Conservation (phyloP, 2,797 vertebrate species). For the Allenopithecus nigroviridis region DNA sequence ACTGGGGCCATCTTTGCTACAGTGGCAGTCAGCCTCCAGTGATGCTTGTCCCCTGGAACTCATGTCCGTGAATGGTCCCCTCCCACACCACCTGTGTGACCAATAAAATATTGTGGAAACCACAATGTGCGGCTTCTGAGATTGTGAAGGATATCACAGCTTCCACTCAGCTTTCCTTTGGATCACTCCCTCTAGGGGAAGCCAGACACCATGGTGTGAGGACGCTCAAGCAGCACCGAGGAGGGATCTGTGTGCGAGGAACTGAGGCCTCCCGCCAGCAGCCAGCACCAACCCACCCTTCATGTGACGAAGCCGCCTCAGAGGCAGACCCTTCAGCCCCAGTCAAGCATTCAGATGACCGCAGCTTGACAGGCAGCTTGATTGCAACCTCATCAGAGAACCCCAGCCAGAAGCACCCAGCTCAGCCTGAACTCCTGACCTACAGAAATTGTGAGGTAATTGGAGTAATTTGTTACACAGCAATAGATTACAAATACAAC, state of each 20-base stretch:
- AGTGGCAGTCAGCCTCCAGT: rapidly evolving
- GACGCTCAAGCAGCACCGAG: neutral
- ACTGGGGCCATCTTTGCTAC: rapidly evolving
- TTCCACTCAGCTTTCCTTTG: neutral
- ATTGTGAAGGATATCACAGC: rapidly evolving
- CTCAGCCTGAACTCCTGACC: neutral
- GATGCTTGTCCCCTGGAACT: neutral
- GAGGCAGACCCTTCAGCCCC: neutral
- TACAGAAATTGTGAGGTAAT: neutral
- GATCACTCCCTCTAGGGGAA: neutral
- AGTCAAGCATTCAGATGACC: neutral
- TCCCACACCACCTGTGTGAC: neutral
- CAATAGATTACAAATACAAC: neutral
- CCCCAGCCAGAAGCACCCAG: neutral
- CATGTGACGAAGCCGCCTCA: rapidly evolving
- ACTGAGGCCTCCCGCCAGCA: neutral
- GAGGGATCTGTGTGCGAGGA: rapidly evolving
- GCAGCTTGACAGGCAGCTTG: neutral
- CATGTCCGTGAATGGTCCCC: neutral
- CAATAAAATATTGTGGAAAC: neutral
- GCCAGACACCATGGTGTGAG: neutral
- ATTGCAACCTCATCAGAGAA: neutral
- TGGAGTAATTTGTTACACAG: too few relatives aligned
- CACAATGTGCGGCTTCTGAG: rapidly evolving
- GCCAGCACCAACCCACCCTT: neutral